phyloP scores from a whole-genome alignment of 2,797 vertebrate species.

The Pseudotriccus pelzelni region DNA sequence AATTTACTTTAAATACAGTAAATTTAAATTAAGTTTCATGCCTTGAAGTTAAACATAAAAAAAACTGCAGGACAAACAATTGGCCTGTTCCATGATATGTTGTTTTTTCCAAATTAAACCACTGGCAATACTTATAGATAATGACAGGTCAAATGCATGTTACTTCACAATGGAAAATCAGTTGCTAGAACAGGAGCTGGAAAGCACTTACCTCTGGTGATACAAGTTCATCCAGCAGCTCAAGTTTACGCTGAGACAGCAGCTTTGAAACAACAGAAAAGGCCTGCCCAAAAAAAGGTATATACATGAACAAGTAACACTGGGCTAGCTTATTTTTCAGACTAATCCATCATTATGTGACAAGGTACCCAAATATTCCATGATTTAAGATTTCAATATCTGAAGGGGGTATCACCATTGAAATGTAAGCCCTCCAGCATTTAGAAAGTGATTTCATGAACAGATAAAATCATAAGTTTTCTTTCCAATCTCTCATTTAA shows the following conservation, averaged over 20 bases:
- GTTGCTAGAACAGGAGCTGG: background rate
- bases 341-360: background rate
- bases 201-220: constrained; percentile 85
- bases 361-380: background rate
- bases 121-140: background rate
- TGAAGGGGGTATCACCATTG: background rate
- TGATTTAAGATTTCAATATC: background rate
- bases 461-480: background rate
- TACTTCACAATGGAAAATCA: background rate
- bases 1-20: background rate
- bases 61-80: background rate
- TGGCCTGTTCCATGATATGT: rapidly evolving
- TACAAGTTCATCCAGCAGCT: constrained; percentile 89
- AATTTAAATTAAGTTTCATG: background rate
- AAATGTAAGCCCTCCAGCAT: background rate
- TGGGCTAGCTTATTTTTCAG: background rate
- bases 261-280: constrained; percentile 89
- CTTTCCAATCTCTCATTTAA: background rate
- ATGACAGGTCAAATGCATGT: background rate
- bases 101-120: background rate
- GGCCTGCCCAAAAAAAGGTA: constrained; percentile 76
- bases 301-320: background rate
- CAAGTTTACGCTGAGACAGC: constrained; percentile 86
- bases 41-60: background rate
- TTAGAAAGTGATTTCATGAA: background rate